Percentiles rank a stretch among this genome's conserved stretches.
Conservation (phyloP, 2,797 vertebrate genomes). For the Pseudochromis fuscus region DNA sequence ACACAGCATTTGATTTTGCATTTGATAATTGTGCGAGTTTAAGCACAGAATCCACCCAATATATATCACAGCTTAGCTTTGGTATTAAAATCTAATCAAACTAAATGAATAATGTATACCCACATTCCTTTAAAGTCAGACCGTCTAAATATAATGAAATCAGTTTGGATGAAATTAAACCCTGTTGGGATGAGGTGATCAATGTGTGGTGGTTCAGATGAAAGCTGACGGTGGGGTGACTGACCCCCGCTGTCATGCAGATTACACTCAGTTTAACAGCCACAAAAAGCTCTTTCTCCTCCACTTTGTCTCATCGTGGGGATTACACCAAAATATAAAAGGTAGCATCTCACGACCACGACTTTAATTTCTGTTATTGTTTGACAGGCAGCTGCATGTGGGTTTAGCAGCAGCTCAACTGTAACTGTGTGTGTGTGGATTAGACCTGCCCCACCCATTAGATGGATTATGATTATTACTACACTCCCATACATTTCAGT, state of each 20-base stretch:
- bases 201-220: slow-evolving; percentile 14
- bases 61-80: no score
- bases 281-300: slow-evolving; percentile 63
- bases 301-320: slow-evolving; percentile 62
- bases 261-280: slow-evolving; percentile 53
- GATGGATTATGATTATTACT: slow-evolving; percentile 76
- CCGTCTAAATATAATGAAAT: slow-evolving; percentile 28
- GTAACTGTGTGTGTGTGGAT: slow-evolving; percentile 72
- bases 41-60: no score
- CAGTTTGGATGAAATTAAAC: slow-evolving; percentile 23
- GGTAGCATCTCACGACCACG: slow-evolving; percentile 50
- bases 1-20: no score
- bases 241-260: slow-evolving; percentile 37
- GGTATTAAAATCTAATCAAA: no score
- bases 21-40: no score
- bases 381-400: slow-evolving; percentile 63
- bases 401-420: slow-evolving; percentile 59
- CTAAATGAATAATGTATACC: no score
- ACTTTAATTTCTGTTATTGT: slow-evolving; percentile 83
- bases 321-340: slow-evolving; percentile 71
- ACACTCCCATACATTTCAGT: slow-evolving; percentile 43
- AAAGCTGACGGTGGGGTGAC: slow-evolving; percentile 36
- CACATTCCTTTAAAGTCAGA: background rate
- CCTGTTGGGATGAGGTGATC: slow-evolving; percentile 7
- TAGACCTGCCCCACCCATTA: slow-evolving; percentile 77